Evolutionary conservation across 1,140 invertebrate genomes (phyloP).

Genomic region (Drosophila subpulchrella): DNA sequence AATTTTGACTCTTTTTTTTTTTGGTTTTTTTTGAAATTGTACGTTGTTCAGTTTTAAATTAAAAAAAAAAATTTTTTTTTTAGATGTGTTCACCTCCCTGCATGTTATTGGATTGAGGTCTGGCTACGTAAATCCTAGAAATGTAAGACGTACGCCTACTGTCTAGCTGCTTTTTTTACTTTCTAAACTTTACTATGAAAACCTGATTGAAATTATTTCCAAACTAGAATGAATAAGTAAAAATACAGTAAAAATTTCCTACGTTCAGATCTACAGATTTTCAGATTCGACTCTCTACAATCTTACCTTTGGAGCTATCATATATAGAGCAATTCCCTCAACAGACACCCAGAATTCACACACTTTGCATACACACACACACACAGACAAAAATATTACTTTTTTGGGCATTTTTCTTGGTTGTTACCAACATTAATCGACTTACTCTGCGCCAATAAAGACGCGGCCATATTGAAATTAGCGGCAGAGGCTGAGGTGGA

Average conservation of each 20-base stretch:
- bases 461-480: slow-evolving; percentile 86
- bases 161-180: neutral
- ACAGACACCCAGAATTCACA: neutral
- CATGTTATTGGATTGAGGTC: too few species aligned
- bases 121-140: neutral
- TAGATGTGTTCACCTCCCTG: neutral
- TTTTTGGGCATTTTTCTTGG: slow-evolving; percentile 62
- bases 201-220: neutral
- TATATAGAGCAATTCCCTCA: neutral
- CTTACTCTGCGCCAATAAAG: slow-evolving; percentile 92
- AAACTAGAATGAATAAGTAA: too few species aligned
- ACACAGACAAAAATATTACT: neutral
- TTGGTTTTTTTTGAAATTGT: neutral
- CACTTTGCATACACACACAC: neutral
- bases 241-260: too few species aligned
- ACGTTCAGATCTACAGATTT: too few species aligned
- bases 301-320: neutral
- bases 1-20: neutral
- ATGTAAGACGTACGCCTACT: neutral
- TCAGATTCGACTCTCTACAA: too few species aligned
- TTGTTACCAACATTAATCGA: slow-evolving; percentile 85
- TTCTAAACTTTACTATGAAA: neutral
- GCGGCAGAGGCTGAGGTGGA: slow-evolving; percentile 62
- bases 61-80: too few species aligned
- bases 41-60: neutral